Percentiles rank a stretch among this genome's conserved stretches.
Evolutionary conservation across 2,113 vertebrate genomes (phyloP).

Genomic region (Mastomys coucha): DNA sequence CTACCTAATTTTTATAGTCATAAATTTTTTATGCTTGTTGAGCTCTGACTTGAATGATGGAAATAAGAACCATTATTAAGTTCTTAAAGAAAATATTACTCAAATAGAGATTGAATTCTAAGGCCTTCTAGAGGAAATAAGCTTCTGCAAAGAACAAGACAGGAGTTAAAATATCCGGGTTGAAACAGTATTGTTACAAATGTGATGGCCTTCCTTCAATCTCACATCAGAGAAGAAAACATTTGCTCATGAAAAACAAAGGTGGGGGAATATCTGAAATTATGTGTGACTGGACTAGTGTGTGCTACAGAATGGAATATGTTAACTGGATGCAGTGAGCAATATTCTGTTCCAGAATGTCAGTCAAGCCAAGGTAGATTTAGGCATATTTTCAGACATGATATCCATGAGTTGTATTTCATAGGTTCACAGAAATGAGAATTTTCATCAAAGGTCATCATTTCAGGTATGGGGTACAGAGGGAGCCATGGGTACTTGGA

Average conservation of each 20-base stretch:
- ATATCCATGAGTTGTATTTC: no score
- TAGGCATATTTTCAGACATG: background rate
- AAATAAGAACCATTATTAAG: background rate
- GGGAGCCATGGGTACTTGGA: background rate
- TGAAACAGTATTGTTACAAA: background rate
- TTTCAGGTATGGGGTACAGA: background rate
- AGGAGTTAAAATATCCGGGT: no score
- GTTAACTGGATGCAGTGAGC: background rate
- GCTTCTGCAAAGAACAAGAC: background rate
- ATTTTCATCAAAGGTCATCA: background rate
- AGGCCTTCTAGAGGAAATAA: background rate
- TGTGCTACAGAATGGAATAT: background rate
- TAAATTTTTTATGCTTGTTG: background rate
- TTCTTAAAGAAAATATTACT: background rate
- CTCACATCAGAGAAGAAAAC: background rate
- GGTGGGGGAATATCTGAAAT: background rate
- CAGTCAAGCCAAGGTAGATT: background rate
- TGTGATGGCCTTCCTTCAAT: background rate
- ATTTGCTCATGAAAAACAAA: background rate
- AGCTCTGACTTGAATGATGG: background rate
- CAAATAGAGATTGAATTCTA: background rate
- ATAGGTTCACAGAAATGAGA: background rate
- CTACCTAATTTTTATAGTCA: background rate
- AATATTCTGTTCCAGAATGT: background rate
- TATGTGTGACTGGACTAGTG: background rate